Percentiles rank a stretch among this genome's conserved stretches.
phyloP scores from a whole-genome alignment of 2,113 vertebrate genomes.

The Lagenorhynchus albirostris region DNA sequence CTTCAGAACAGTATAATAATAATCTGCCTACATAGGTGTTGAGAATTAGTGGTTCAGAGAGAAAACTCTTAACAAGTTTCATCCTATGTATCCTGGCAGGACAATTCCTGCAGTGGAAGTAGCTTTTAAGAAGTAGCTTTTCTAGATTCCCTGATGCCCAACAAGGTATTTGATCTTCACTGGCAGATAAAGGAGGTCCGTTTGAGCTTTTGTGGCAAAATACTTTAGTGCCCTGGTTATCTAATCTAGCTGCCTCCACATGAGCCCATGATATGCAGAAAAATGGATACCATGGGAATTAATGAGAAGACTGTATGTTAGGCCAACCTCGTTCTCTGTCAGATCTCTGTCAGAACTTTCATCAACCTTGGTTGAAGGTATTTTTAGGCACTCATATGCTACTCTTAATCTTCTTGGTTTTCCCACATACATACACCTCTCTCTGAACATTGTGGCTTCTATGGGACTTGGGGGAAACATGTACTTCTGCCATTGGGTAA shows the following conservation, averaged over 20 bases:
- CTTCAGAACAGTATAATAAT: neutral
- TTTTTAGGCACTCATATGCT: neutral
- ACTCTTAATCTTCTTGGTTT: neutral
- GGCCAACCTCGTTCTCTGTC: neutral
- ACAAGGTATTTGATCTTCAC: neutral
- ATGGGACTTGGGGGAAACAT: accelerated
- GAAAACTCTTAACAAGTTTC: neutral
- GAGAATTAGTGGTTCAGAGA: neutral
- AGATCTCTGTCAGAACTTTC: neutral
- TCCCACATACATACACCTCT: neutral
- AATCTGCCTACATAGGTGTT: neutral
- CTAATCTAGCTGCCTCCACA: neutral
- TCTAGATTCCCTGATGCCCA: neutral
- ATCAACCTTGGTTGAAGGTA: neutral
- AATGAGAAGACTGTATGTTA: neutral
- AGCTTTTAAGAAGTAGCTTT: neutral
- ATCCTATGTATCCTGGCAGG: neutral
- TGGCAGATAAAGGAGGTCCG: neutral
- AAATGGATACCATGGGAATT: neutral
- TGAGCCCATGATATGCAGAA: neutral
- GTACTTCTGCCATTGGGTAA: neutral
- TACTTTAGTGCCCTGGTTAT: neutral
- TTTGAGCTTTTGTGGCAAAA: neutral
- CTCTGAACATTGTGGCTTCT: neutral
- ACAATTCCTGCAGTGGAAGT: neutral